phyloP scores from a whole-genome alignment of 2,797 vertebrate species.

The Eulemur albifrons region DNA sequence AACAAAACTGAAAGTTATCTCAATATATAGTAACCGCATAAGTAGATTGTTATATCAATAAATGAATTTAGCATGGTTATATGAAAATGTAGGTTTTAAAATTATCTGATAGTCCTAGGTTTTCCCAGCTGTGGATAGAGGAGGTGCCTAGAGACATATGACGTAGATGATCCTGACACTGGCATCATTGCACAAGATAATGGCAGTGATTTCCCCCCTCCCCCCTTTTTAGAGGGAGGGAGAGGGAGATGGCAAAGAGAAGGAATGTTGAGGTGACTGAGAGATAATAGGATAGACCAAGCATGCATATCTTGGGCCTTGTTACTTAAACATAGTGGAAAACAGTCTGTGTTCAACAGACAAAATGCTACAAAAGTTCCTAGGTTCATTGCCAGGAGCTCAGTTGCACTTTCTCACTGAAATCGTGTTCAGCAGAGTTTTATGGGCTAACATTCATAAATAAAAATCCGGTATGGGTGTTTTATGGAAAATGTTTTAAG shows the following conservation, averaged over 20 bases:
- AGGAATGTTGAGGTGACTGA: neutral
- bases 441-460: neutral
- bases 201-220: neutral
- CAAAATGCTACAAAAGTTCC: neutral
- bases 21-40: neutral
- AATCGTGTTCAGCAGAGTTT: neutral
- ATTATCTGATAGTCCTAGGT: neutral
- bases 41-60: neutral
- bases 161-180: neutral
- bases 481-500: neutral
- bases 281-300: neutral
- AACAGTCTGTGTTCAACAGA: neutral
- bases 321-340: neutral
- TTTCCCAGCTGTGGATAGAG: neutral
- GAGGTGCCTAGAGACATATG: neutral
- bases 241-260: neutral
- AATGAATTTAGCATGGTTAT: neutral
- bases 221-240: neutral
- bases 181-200: neutral
- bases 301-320: neutral
- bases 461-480: neutral
- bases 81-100: neutral
- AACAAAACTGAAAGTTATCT: neutral
- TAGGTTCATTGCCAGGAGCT: neutral
- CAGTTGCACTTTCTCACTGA: neutral